Evolutionary conservation across 1,140 invertebrate species (phyloP).

Genomic region (Aphelinus atriplicis): DNA sequence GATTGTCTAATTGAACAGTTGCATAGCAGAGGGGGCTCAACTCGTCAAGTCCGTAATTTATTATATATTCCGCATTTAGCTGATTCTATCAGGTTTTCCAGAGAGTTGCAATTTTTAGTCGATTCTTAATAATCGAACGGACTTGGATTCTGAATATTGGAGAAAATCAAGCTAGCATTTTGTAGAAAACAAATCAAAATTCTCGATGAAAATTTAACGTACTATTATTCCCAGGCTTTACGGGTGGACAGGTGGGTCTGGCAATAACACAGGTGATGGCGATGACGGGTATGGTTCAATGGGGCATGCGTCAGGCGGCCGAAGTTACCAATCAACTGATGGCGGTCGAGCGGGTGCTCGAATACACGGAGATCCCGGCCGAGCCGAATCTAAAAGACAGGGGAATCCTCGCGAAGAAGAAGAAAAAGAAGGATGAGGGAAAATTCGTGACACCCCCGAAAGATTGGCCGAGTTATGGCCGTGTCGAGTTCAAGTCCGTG

Average conservation of each 20-base stretch:
- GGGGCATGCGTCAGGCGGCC: slow-evolving; percentile 77
- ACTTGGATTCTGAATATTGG: no score
- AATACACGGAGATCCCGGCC: slow-evolving; percentile 74
- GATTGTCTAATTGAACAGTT: no score
- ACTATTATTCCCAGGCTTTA: slow-evolving; percentile 16
- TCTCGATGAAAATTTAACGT: no score
- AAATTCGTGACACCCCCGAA: slow-evolving; percentile 52
- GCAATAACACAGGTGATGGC: slow-evolving; percentile 69
- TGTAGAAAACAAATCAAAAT: no score
- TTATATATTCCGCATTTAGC: no score
- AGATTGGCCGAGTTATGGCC: slow-evolving; percentile 79
- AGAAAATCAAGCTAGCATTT: no score
- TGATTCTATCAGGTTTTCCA: no score
- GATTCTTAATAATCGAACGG: no score
- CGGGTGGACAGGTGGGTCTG: slow-evolving; percentile 69
- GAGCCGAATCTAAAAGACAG: slow-evolving; percentile 67
- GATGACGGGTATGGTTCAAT: slow-evolving; percentile 76
- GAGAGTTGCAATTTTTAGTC: no score
- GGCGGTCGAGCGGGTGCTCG: slow-evolving; percentile 80
- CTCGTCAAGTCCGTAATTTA: no score
- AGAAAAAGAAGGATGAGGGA: slow-evolving; percentile 39
- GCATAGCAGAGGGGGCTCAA: no score
- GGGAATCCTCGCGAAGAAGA: slow-evolving; percentile 61
- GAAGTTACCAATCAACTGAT: slow-evolving; percentile 85
- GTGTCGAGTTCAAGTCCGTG: slow-evolving; percentile 69